phyloP scores from a whole-genome alignment of 2,888 invertebrate genomes.

The Hypomecis atomaria region DNA sequence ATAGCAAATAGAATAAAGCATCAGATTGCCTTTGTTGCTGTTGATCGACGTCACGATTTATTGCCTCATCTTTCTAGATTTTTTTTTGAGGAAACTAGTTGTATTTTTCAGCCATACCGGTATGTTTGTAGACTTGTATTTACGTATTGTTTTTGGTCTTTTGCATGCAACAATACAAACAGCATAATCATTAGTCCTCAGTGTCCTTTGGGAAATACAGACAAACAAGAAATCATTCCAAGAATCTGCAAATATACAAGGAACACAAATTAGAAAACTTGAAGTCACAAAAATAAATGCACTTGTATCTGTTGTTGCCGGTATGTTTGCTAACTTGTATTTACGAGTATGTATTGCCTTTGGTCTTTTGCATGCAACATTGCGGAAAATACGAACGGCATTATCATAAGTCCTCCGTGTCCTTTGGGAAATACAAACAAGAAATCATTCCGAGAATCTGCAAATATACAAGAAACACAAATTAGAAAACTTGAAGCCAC shows the following conservation, averaged over 20 bases:
- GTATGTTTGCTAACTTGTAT: neutral
- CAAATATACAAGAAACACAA: neutral
- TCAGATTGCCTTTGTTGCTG: slow-evolving; percentile 36
- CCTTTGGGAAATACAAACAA: neutral
- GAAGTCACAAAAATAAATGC: neutral
- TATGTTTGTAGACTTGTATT: neutral
- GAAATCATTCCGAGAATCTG: neutral
- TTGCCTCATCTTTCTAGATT: slow-evolving; percentile 30
- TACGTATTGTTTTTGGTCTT: neutral
- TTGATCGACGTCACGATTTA: slow-evolving; percentile 42
- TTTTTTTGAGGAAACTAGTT: slow-evolving; percentile 10
- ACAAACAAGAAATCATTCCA: neutral
- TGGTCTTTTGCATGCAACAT: neutral
- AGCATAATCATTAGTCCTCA: neutral
- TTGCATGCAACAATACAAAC: neutral
- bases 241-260: neutral
- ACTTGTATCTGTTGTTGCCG: too few relatives aligned
- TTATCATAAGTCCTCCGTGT: neutral
- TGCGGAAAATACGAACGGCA: neutral
- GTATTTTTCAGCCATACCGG: neutral
- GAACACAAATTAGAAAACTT: neutral
- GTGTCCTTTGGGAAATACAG: slow-evolving; percentile 1
- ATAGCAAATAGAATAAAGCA: slow-evolving; percentile 26
- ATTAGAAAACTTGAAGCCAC: neutral
- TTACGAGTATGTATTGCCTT: neutral